Evolutionary conservation across 2,113 vertebrate genomes (phyloP).

Genomic region (Mus spicilegus): DNA sequence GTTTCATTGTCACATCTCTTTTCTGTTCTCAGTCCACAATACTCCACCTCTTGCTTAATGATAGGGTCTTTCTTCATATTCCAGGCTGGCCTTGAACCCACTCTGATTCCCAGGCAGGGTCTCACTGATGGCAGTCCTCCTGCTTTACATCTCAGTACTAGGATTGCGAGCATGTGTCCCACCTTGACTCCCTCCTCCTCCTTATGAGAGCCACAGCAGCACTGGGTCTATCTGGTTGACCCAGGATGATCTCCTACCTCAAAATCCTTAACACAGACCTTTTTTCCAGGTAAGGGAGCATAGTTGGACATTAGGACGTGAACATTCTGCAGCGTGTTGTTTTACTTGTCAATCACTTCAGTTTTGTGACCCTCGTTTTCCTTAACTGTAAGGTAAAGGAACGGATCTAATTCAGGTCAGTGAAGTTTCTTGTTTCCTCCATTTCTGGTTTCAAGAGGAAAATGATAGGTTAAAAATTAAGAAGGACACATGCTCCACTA

Average conservation of each 20-base stretch:
- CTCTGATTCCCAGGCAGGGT: background rate
- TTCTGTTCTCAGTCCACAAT: background rate
- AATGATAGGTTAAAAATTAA: background rate
- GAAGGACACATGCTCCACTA: too few species aligned
- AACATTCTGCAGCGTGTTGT: background rate
- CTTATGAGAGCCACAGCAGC: background rate
- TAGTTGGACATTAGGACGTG: background rate
- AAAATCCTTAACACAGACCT: background rate
- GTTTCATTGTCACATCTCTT: background rate
- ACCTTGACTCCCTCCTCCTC: background rate
- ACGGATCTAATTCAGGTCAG: background rate
- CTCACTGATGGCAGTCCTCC: background rate
- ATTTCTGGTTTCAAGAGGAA: background rate
- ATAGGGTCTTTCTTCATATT: background rate
- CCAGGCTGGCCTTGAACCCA: background rate
- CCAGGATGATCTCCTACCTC: background rate
- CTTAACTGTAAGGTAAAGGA: background rate
- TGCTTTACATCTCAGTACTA: background rate
- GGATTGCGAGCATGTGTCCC: background rate
- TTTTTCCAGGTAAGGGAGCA: background rate
- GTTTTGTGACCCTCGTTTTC: background rate
- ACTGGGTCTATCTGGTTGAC: background rate
- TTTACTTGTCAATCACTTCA: background rate
- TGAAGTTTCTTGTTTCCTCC: background rate
- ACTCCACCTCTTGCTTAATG: too few species aligned